Conservation (phyloP, 2,888 invertebrate genomes). For the Dicranocentrus wangi region DNA sequence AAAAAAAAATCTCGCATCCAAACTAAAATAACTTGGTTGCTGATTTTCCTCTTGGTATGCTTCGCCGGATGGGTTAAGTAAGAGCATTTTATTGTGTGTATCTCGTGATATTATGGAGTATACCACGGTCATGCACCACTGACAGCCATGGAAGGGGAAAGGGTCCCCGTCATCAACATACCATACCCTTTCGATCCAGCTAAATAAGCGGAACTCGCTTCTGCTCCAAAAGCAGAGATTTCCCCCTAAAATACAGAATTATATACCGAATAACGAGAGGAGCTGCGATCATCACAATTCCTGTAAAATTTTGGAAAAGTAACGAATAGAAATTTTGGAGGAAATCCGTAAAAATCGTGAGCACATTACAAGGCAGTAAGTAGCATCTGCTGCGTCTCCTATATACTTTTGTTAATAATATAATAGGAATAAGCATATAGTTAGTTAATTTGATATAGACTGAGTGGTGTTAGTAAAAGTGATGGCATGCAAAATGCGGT, state of each 20-base stretch:
- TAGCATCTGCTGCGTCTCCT: constrained; percentile 47
- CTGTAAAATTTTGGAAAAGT: constrained; percentile 17
- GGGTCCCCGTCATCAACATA: constrained; percentile 27
- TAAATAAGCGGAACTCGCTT: constrained; percentile 57
- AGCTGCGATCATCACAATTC: constrained; percentile 23
- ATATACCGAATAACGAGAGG: constrained; percentile 19
- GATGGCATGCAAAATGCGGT: constrained; percentile 73
- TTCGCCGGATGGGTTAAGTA: constrained; percentile 47
- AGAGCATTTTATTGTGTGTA: background rate
- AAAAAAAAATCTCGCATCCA: constrained; percentile 46
- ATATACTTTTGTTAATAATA: constrained; percentile 46
- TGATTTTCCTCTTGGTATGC: constrained; percentile 43
- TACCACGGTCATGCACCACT: constrained; percentile 16
- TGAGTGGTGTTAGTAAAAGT: constrained; percentile 61
- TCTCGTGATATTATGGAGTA: background rate
- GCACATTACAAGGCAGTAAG: constrained; percentile 51
- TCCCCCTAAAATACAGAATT: background rate
- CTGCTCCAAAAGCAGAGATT: constrained; percentile 18
- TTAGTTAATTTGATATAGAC: constrained; percentile 11
- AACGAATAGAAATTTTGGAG: background rate
- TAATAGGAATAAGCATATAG: constrained; percentile 7
- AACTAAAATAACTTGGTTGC: constrained; percentile 20
- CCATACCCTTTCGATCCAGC: constrained; percentile 28
- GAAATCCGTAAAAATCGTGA: constrained; percentile 32
- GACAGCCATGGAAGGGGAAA: constrained; percentile 5